Base-by-base conservation (phyloP, 2,113 vertebrate genomes). In the Caretta caretta region DNA sequence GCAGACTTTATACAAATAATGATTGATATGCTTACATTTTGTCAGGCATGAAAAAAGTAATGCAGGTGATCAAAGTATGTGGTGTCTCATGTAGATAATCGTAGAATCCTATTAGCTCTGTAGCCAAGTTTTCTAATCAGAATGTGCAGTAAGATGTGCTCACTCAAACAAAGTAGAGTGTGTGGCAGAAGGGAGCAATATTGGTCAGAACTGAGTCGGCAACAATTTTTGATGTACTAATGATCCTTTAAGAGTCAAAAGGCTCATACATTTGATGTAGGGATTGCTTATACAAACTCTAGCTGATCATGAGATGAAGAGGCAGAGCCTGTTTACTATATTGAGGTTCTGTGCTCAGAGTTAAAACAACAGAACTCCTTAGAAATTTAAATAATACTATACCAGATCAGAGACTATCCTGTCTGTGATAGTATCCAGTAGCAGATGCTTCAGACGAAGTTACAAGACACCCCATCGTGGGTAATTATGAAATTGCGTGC, bases 111-210 rank as follows among this genome's bases (percentile, higher is more conserved):
- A 22, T 35, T 1, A 2, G 1, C 27, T 3, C 53, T 42, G 29
- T 1, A 6, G 0, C 62, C 29, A 83, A 5, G 50, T 25, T 93
- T 80, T 76, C 81, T 49, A 8, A 5, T 0, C 0, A 0, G 20
- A 35, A 72, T 4, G 50, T 1, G 29, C 8, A n/a, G 82, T 1
- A 54, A n/a, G 69, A 76, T 16, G 27, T 5, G n/a, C 1, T 7
- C 10, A 10, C 16, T 35, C 1, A 48, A 84, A 35, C 2, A 59
- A 46, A 20, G 4, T 2, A 78, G 29, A 2, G 78, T 91, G 78
- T 1, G 42, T 59, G 59, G 10, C 1, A 72, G 51, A 35, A 72
- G 20, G 14, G 27, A 88, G 17, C 13, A 65, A 1, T 3, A 6
- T 38, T 38, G 48, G 14, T 11, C 86, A 80, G 86, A 76, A 25